These are phyloP conservation scores for Papilio elwesi DNA, from an alignment of 2,888 invertebrate genomes.

Conservation along the genomic window DNA sequence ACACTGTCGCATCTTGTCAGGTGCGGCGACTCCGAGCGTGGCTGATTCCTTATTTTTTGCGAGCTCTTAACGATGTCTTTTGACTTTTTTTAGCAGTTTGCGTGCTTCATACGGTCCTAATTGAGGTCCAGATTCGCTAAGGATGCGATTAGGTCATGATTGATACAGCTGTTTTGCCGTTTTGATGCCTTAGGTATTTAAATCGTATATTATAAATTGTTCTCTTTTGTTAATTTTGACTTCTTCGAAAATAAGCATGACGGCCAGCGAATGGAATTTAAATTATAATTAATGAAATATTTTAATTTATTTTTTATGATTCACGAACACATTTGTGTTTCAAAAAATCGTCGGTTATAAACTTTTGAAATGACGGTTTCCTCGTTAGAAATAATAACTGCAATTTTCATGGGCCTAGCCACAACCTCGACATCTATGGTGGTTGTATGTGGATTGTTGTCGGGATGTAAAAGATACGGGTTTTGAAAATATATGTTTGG, in stretches of 20 bases:
- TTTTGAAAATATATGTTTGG: no score
- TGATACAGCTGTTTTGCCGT: constrained; percentile 64
- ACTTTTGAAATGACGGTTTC: background rate
- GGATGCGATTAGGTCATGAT: constrained; percentile 80
- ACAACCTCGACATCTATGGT: no score
- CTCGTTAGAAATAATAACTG: background rate
- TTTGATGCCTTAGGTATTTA: constrained; percentile 55
- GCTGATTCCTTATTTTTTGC: constrained; percentile 68
- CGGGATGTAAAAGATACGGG: background rate
- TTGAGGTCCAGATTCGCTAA: constrained; percentile 79
- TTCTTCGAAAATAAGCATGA: constrained; percentile 60
- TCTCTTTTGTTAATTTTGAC: constrained; percentile 50
- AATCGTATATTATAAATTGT: constrained; percentile 55
- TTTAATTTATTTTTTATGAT: constrained; percentile 35
- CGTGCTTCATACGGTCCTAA: constrained; percentile 75
- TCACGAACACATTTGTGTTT: constrained; percentile 9
- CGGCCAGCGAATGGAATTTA: constrained; percentile 61
- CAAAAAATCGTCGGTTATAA: constrained; percentile 21
- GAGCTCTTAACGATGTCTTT: constrained; percentile 69
- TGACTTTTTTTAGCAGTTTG: constrained; percentile 68
- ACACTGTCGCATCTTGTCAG: constrained; percentile 45
- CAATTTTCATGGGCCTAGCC: background rate
- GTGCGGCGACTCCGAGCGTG: constrained; percentile 51
- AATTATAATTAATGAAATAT: constrained; percentile 57
- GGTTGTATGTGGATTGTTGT: no score